Evolutionary conservation across 2,113 vertebrate species (phyloP), one percentile per base, ranked within the genome.

Genomic region (Oryzias woworae): DNA sequence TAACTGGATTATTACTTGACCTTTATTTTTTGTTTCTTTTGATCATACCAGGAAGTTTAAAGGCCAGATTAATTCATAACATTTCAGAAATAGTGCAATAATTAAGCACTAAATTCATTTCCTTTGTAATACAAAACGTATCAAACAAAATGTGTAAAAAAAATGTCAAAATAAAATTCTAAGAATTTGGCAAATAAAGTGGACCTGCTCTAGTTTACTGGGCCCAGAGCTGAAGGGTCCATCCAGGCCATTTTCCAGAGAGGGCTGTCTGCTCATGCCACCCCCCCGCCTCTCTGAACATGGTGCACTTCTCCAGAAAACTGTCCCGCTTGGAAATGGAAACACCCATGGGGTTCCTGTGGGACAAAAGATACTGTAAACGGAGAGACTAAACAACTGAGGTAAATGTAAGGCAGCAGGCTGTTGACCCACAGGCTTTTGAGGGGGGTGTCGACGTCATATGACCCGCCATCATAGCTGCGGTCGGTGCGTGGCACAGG

Each of bases 271-370:
- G 26, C 82, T 89, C 14, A 94, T 84, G 1, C 78, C 86, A 80
- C 92, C 94, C 12, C 12, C 90, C 73, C 15, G 92, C 82, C 49
- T 96, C 97, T 83, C 90, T 94, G 86, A 98, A 98, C 96, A 98
- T 95, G 64, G 90, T 90, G 66, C 94, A 94, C 88, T 95, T 98
- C 89, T 98, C 97, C 87, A 96, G 78, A 78, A 98, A 86, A 79
- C 95, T 96, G 90, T 98, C 97, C 66, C 94, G 92, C 80, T 97
- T 97, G 60, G 96, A 92, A 54, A 98, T 96, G 0, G 96, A 86
- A 60, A 97, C 69, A 62, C 90, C 89, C 80, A 96, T 72, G 17
- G 94, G 92, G 56, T 87, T 92, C 63, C 96, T 98, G 63, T 4
- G 28, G 70, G 68, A 63, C 70, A 71, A 78, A 48, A 36, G 36